These are phyloP conservation scores for Cepaea nemoralis DNA, from an alignment of 1,140 invertebrate species.

Conservation along the genomic window DNA sequence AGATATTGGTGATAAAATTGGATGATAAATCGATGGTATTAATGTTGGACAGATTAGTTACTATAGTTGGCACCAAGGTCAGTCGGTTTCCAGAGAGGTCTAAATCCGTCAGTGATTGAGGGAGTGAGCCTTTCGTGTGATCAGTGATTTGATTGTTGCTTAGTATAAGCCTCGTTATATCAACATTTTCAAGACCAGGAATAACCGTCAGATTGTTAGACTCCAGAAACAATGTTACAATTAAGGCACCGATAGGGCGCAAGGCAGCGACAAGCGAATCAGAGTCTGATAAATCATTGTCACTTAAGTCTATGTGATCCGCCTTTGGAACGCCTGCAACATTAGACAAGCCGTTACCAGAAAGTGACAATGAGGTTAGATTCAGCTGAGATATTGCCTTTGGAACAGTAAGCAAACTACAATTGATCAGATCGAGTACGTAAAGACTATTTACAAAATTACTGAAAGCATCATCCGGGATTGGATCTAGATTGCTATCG, in stretches of 20 bases:
- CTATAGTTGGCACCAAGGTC: neutral
- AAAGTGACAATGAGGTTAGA: neutral
- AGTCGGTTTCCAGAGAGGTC: neutral
- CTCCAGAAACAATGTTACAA: neutral
- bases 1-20: neutral
- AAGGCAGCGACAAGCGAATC: neutral
- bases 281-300: neutral
- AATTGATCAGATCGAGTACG: neutral
- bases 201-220: neutral
- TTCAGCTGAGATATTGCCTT: neutral
- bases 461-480: neutral
- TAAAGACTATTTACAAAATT: neutral
- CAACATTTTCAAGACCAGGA: neutral
- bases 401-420: neutral
- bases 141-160: neutral
- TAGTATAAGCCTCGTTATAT: neutral
- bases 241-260: neutral
- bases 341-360: neutral
- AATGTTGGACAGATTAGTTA: neutral
- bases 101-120: neutral
- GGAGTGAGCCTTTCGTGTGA: neutral
- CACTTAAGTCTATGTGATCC: neutral
- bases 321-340: neutral
- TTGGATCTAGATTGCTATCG: neutral
- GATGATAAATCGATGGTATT: neutral